A percentile compares a stretch with the other conserved stretches of the same genome.
These are phyloP conservation scores for Eristalis arbustorum DNA, from an alignment of 2,888 invertebrate species.

Conservation along the genomic window DNA sequence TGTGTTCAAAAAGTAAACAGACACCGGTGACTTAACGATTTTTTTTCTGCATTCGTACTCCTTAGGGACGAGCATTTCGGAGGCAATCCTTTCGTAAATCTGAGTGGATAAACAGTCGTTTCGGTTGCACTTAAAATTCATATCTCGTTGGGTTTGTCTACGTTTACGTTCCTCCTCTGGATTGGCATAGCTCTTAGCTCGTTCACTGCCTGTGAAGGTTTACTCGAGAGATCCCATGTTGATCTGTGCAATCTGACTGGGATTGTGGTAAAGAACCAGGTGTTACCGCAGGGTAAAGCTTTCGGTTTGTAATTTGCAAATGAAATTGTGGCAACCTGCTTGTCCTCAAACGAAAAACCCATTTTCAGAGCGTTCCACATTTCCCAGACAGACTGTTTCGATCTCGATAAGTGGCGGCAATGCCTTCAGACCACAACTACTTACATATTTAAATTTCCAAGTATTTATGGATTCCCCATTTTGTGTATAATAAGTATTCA, in stretches of 20 bases:
- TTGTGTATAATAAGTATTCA: conserved; percentile 49
- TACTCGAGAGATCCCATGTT: neutral
- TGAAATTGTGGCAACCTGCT: too few relatives aligned
- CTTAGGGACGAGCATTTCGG: neutral
- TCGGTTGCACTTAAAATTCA: neutral
- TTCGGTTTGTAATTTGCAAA: too few relatives aligned
- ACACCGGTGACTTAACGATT: neutral
- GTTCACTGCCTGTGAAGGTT: neutral
- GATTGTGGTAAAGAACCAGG: neutral
- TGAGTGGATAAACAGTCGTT: neutral
- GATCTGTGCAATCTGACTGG: too few relatives aligned
- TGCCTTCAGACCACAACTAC: conserved; percentile 1
- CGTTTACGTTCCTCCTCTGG: neutral
- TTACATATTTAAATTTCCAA: conserved; percentile 36
- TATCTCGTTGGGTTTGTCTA: neutral
- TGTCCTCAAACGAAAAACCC: too few relatives aligned
- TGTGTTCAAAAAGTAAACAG: conserved; percentile 22
- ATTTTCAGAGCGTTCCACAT: neutral
- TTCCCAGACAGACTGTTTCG: neutral
- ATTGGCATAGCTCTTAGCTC: neutral
- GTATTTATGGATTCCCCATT: conserved; percentile 58
- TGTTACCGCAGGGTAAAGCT: neutral
- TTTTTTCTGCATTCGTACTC: neutral
- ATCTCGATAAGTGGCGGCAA: neutral
- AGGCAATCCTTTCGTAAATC: neutral